phyloP scores from a whole-genome alignment of 2,113 vertebrate genomes.

The Pedetes capensis region DNA sequence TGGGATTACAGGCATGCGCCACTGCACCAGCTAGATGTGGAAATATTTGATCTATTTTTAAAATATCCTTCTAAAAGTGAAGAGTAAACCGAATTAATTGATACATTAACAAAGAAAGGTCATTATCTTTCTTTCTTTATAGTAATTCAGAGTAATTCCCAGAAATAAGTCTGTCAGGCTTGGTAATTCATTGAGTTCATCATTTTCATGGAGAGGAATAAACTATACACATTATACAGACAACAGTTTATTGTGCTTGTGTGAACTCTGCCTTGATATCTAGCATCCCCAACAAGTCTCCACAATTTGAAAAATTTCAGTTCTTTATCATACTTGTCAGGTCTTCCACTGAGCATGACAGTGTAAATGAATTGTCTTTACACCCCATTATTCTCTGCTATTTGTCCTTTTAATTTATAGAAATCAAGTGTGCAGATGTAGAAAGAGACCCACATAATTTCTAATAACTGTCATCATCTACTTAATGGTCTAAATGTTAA shows the following conservation, averaged over 20 bases:
- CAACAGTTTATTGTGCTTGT: background rate
- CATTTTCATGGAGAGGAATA: background rate
- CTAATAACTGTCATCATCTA: background rate
- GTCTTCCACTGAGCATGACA: background rate
- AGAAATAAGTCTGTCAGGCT: background rate
- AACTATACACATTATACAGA: background rate
- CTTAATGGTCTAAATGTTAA: background rate
- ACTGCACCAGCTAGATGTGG: no score
- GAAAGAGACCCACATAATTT: background rate
- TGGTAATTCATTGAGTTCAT: background rate
- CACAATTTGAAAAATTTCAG: background rate
- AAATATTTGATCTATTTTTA: background rate
- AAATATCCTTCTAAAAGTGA: background rate
- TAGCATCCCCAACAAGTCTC: background rate
- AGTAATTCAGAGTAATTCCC: background rate
- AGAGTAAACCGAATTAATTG: no score
- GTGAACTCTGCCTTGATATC: background rate
- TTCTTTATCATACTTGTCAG: background rate
- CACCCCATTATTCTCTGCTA: background rate
- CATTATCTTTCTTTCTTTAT: background rate
- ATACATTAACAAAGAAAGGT: no score
- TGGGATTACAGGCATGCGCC: no score
- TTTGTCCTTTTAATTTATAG: background rate
- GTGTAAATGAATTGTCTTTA: background rate
- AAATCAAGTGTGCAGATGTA: background rate